A percentile compares a stretch with the other conserved stretches of the same genome.
Conservation (phyloP, 2,888 invertebrate species). For the Torymus aiolomorphi region DNA sequence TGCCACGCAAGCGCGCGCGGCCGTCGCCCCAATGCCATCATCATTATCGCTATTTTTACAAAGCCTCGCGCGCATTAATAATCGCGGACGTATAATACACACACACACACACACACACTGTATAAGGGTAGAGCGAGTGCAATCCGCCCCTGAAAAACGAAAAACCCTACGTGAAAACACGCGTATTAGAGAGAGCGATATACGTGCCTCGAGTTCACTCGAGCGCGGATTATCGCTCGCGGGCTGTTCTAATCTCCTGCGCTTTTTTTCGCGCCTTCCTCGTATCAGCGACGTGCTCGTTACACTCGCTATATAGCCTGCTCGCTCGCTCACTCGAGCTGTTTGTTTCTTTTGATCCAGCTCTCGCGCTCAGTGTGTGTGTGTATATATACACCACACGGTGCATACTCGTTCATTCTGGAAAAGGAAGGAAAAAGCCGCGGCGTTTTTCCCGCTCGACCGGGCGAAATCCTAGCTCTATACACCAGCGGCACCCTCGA, state of each 20-base stretch:
- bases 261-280: not conserved
- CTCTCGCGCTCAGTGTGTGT: too few relatives aligned
- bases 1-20: not conserved
- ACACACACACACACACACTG: too few relatives aligned
- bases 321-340: too few relatives aligned
- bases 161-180: not conserved
- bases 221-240: not conserved
- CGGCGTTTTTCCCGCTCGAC: not conserved
- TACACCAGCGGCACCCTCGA: constrained; percentile 13
- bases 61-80: constrained; percentile 20
- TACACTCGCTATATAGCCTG: too few relatives aligned
- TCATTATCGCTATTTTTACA: constrained; percentile 23
- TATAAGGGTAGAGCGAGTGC: too few relatives aligned
- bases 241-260: not conserved
- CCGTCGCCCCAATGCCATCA: constrained; percentile 21
- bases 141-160: not conserved
- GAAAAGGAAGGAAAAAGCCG: not conserved
- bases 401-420: too few relatives aligned
- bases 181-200: not conserved
- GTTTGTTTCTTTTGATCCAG: too few relatives aligned
- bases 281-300: not conserved
- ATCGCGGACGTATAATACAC: not conserved
- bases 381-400: too few relatives aligned
- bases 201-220: not conserved
- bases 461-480: not conserved